phyloP scores from a whole-genome alignment of 2,797 vertebrate species.

The Xiphorhynchus erythropygius region DNA sequence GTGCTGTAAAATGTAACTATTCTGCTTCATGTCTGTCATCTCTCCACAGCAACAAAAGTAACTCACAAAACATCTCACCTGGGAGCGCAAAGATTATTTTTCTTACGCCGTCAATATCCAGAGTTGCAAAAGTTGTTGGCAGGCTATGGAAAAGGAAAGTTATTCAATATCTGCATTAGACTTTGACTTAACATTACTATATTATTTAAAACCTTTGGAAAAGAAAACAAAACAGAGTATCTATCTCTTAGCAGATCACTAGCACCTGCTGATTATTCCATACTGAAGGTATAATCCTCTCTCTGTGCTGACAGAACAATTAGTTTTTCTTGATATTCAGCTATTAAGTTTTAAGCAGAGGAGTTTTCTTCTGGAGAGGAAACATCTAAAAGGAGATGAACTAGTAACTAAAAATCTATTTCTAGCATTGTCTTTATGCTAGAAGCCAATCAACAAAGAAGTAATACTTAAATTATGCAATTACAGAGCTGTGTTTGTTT shows the following conservation, averaged over 20 bases:
- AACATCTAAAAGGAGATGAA: background rate
- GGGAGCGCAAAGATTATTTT: conserved; percentile 99
- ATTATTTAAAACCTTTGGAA: background rate
- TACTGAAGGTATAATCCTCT: background rate
- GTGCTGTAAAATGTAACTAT: background rate
- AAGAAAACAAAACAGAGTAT: background rate
- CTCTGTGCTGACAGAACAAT: background rate
- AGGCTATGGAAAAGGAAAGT: conserved; percentile 79
- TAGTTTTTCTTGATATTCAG: background rate
- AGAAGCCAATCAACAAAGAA: background rate
- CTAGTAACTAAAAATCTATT: background rate
- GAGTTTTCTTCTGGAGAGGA: background rate
- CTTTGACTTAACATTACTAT: background rate
- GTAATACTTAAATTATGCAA: background rate
- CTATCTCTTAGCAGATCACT: background rate
- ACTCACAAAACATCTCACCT: conserved; percentile 81
- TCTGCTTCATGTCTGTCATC: background rate
- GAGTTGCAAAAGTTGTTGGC: conserved; percentile 97
- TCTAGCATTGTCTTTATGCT: background rate
- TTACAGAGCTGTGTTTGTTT: background rate
- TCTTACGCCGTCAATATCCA: conserved; percentile 95
- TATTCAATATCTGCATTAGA: background rate
- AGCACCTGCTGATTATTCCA: background rate
- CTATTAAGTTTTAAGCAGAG: background rate
- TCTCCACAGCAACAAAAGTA: conserved; percentile 18